Base-by-base conservation (phyloP, 2,113 vertebrate species). In the Phodopus roborovskii region DNA sequence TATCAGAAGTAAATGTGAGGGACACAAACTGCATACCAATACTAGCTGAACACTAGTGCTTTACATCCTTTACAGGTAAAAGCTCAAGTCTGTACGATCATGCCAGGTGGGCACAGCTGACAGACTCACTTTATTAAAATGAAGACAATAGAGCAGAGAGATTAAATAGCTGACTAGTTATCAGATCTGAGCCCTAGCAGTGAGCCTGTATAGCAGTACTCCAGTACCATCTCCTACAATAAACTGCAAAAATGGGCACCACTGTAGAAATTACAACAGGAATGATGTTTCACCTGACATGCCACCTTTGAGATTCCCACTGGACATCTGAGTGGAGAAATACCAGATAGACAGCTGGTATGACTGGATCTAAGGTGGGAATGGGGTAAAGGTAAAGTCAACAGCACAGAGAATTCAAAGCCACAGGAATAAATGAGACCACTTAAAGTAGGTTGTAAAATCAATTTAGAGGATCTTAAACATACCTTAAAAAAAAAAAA, bases 391-490 rank as follows among this genome's bases (percentile, higher is more conserved):
- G 64, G 58, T 60, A 88, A 93, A 53, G 81, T 45, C 88, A 90
- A 30, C 62, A 86, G 90, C 66, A 90, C 13, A 78, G 58, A 62
- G 0, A 92, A 88, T 45, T 90, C 91, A 87, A 79, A 91, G 87
- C 11, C 53, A 53, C 71, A 75, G 39, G 71, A 70, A 60, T 24
- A 22, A 48, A 78, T 70, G 60, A 96, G 77, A 73, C 91, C 95
- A 96, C 78, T 8, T 42, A 22, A 60, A 83, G 39, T 24, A 58
- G 53, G 68, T 28, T 96, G 83, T 85, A 60, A 95, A 94, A 96
- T 96, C 89, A 82, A 92, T 86, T 92, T 91, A 94, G 60, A 95
- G 60, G 95, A 60, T 94, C 85, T 64, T 64, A 64, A 96, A 75
- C 17, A 33, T 13, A 85, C 39, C 79, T 33, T n/a, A n/a, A n/a